Evolutionary conservation across 2,797 vertebrate species (phyloP).

Genomic region (Sphenodon punctatus): DNA sequence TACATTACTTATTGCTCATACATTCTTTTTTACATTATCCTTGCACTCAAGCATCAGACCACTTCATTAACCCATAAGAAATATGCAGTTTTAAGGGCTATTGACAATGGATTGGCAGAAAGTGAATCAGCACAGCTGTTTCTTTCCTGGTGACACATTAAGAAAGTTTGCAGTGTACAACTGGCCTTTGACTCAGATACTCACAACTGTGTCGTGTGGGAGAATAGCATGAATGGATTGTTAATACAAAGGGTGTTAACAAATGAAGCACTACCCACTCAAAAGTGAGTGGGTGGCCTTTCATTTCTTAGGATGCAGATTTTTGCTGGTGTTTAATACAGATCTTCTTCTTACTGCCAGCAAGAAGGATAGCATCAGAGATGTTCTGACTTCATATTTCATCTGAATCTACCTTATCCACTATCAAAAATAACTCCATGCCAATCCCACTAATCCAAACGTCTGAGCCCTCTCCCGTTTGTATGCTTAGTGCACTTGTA

Average conservation of each 20-base stretch:
- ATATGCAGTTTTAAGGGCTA: not conserved
- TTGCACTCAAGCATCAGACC: not conserved
- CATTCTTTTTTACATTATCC: too few species aligned
- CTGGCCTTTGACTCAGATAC: not conserved
- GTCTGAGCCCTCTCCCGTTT: not conserved
- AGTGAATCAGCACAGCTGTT: not conserved
- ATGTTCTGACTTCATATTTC: too few species aligned
- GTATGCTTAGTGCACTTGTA: not conserved
- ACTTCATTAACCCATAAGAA: fast-evolving
- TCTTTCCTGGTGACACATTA: not conserved
- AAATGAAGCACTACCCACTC: not conserved
- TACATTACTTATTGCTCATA: not conserved
- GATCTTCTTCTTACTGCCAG: too few species aligned
- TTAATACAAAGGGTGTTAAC: fast-evolving
- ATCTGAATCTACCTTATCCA: not conserved
- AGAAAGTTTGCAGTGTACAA: not conserved
- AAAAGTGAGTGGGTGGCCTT: too few species aligned
- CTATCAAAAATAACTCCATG: not conserved
- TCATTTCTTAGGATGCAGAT: too few species aligned
- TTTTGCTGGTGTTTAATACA: too few species aligned
- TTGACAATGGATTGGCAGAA: not conserved
- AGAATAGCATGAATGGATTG: too few species aligned
- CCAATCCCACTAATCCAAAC: not conserved
- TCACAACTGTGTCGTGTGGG: not conserved
- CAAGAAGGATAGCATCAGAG: too few species aligned